Evolutionary conservation across 2,113 vertebrate species (phyloP).

Genomic region (Lamprotornis superbus): DNA sequence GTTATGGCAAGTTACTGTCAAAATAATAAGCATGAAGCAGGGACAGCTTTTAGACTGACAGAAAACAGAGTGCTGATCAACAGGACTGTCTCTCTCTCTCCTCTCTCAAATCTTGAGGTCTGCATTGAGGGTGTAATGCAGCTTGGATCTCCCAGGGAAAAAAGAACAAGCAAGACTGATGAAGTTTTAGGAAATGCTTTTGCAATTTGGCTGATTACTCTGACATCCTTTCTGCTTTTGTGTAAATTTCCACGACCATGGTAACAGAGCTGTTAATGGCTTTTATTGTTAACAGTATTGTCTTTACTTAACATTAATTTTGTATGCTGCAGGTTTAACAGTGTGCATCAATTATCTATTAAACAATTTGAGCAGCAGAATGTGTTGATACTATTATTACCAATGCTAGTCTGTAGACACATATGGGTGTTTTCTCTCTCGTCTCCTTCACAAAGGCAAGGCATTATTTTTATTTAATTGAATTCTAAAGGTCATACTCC

Average conservation of each 20-base stretch:
- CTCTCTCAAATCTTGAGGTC: neutral
- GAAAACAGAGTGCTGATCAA: neutral
- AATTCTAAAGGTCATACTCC: neutral
- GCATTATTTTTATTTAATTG: neutral
- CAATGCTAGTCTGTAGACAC: rapidly evolving
- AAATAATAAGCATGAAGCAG: neutral
- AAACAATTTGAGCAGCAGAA: conserved; percentile 2
- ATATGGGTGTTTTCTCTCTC: neutral
- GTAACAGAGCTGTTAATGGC: neutral
- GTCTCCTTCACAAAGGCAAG: neutral
- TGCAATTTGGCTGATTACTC: neutral
- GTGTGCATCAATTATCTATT: neutral
- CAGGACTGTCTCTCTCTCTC: neutral
- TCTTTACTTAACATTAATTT: neutral
- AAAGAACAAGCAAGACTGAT: neutral
- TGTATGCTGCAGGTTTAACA: neutral
- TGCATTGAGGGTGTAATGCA: neutral
- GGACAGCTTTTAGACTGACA: neutral
- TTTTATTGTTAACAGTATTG: neutral
- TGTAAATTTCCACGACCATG: neutral
- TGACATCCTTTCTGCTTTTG: neutral
- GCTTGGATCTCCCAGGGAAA: neutral
- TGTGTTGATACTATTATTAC: neutral
- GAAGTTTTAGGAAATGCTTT: neutral
- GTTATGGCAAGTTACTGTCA: neutral